Evolutionary conservation across 2,113 vertebrate genomes (phyloP), one percentile per base, ranked within the genome.

Genomic region (Prinia subflava): DNA sequence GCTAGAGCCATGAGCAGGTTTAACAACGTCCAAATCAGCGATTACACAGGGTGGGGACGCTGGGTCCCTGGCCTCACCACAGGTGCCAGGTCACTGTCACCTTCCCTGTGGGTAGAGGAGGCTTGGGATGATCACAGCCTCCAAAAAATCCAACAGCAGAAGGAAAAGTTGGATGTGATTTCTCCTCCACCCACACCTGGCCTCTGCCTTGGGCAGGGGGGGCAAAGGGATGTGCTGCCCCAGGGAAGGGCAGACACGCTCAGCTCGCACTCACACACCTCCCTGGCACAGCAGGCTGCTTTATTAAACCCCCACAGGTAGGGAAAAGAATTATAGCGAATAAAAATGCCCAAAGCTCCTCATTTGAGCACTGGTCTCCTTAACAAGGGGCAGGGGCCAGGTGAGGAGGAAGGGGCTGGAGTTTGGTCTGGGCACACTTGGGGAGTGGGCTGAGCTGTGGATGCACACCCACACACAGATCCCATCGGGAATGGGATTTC

Each of bases 301-400:
- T 55, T 11, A 39, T 47, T 30, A 47, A 46, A 75, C 15, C 47
- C 11, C 11, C 37, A 39, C 13, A 0, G 8, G 30, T 21, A 63
- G 37, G 28, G 25, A 31, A 33, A 64, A 50, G 7, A 60, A 17
- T 6, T 47, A 41, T 18, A 25, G 15, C 8, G 1, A 20, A 16
- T 27, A 1, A 1, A 9, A 35, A 60, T 65, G 6, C 11, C 50
- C 20, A 33, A 55, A 81, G 27, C 7, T 73, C 17, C 44, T 47
- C 1, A 0, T 64, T 21, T 3, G 17, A 68, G 14, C 10, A 41
- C 35, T 0, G 11, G 30, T 5, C 35, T 63, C 0, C 0, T 13
- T 85, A 59, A 20, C 1, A 1, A 52, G 49, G 27, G 39, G 28
- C 52, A 46, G 46, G 20, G 21, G 18, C 13, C 23, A 21, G 27